Conservation (phyloP, 1,140 invertebrate species). For the Trichonephila inaurata region DNA sequence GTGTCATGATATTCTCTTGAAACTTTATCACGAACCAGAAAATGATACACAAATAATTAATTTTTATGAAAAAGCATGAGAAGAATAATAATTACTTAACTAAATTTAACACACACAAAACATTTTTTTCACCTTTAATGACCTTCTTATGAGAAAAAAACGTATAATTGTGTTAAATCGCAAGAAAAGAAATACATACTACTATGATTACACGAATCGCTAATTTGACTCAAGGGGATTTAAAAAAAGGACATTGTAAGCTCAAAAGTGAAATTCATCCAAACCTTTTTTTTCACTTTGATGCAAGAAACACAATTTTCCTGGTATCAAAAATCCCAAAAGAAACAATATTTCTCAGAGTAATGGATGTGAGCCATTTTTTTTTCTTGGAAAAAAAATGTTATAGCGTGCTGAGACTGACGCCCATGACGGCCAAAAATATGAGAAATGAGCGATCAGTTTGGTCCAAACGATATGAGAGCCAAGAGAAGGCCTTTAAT, state of each 20-base stretch:
- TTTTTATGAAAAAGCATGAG: background rate
- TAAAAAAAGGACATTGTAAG: background rate
- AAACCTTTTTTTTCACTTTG: background rate
- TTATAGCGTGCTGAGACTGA: background rate
- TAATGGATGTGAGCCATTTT: constrained; percentile 45
- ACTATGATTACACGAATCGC: background rate
- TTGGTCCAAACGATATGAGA: constrained; percentile 35
- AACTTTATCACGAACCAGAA: too few relatives aligned
- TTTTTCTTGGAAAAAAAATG: background rate
- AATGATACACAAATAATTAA: background rate
- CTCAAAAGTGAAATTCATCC: background rate
- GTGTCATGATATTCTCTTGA: too few relatives aligned
- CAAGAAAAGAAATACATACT: background rate
- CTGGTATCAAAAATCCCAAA: constrained; percentile 55
- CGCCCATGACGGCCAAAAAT: constrained; percentile 57
- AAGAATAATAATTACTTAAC: background rate
- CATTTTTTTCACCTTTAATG: background rate
- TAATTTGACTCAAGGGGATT: constrained; percentile 26
- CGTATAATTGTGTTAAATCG: background rate
- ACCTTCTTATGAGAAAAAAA: background rate
- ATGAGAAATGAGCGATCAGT: constrained; percentile 57
- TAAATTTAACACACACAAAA: background rate
- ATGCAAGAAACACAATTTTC: constrained; percentile 18
- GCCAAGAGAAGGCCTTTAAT: constrained; percentile 58
- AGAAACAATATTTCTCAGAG: constrained; percentile 41